Evolutionary conservation across 2,797 vertebrate genomes (phyloP).

Genomic region (Sus cebifrons): DNA sequence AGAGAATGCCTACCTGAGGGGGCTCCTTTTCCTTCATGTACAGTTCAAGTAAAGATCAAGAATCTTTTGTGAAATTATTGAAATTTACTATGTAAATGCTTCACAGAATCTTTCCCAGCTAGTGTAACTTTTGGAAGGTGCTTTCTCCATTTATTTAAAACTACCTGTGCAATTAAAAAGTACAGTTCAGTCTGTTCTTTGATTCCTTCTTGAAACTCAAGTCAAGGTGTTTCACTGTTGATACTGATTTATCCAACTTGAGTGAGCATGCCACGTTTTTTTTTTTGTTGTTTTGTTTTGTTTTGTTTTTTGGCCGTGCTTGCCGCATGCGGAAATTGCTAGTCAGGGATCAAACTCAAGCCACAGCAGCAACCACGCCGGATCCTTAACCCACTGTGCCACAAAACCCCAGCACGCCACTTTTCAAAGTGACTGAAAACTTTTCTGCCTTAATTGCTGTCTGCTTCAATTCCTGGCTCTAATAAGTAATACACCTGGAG

Average conservation of each 20-base stretch:
- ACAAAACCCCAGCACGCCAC: neutral
- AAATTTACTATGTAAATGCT: constrained; percentile 90
- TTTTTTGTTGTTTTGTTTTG: too few relatives aligned
- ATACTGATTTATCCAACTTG: neutral
- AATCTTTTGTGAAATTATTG: constrained; percentile 79
- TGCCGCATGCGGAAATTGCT: too few relatives aligned
- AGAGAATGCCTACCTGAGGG: constrained; percentile 41
- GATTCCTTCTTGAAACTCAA: constrained; percentile 46
- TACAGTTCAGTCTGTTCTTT: constrained; percentile 89
- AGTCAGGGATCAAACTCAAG: too few relatives aligned
- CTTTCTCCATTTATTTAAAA: constrained; percentile 94
- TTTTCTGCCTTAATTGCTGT: neutral
- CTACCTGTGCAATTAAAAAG: constrained; percentile 94
- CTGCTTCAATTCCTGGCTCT: neutral
- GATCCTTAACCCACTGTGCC: too few relatives aligned
- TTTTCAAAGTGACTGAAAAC: neutral
- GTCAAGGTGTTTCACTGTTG: neutral
- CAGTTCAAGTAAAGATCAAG: constrained; percentile 82
- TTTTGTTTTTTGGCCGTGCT: too few relatives aligned
- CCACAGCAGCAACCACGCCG: too few relatives aligned
- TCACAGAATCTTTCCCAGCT: constrained; percentile 84
- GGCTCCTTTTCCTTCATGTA: constrained; percentile 65
- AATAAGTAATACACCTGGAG: neutral
- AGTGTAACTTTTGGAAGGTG: constrained; percentile 87
- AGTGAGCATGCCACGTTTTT: neutral